Percentiles rank a stretch among this genome's conserved stretches.
phyloP scores from a whole-genome alignment of 2,113 vertebrate species.

The Chitala chitala region DNA sequence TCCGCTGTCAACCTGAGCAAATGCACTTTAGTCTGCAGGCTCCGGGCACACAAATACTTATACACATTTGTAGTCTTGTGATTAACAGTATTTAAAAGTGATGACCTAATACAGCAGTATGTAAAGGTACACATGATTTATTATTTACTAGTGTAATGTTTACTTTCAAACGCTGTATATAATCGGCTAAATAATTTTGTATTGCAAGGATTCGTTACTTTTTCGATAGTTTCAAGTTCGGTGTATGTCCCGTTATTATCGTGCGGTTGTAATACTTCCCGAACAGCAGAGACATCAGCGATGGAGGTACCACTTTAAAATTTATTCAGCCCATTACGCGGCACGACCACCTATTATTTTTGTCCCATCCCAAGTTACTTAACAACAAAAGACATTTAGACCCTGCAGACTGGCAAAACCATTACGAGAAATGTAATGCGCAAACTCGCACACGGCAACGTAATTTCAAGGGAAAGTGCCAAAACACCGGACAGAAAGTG shows the following conservation, averaged over 20 bases:
- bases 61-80: no score
- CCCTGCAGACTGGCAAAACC: background rate
- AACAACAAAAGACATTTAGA: conserved; percentile 1
- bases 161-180: background rate
- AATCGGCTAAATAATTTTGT: background rate
- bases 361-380: conserved; percentile 26
- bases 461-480: background rate
- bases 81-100: no score
- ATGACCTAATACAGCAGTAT: no score
- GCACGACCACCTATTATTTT: conserved; percentile 9
- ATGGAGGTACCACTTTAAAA: background rate
- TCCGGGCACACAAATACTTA: no score
- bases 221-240: conserved; percentile 13
- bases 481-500: background rate
- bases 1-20: no score
- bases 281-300: background rate
- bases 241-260: background rate
- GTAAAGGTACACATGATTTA: no score
- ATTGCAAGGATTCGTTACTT: background rate
- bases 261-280: background rate
- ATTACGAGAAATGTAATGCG: background rate
- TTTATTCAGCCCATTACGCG: conserved; percentile 4
- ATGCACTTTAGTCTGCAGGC: no score
- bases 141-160: no score
- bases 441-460: background rate